Evolutionary conservation across 2,797 vertebrate species (phyloP), one percentile per base, ranked within the genome.

Genomic region (Falco peregrinus): DNA sequence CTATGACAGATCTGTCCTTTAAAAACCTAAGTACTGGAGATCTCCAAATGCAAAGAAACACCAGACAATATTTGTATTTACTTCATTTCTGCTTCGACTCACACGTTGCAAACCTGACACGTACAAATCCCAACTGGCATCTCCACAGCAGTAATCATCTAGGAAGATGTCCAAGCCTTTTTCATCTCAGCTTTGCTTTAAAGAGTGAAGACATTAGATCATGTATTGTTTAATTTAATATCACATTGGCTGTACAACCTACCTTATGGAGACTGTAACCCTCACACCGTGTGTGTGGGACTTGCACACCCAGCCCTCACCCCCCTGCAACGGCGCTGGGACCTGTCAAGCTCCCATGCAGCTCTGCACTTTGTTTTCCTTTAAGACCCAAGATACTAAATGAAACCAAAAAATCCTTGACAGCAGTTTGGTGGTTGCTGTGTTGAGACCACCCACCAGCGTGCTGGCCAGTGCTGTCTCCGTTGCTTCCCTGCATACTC

Each of bases 261-360:
- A 69, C 43, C 74, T 25, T 7, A 7, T 0, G 3, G 67, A 63
- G 47, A 39, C 1, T 2, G 0, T 47, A 75, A 9, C 35, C 56
- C 31, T 67, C 63, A 10, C 26, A 14, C 10, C 1, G 54, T 5
- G 33, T 11, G 73, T 14, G 69, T 5, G 56, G 68, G 68, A 45
- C 43, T 33, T 25, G 51, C 51, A 70, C 35, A 16, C 14, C 33
- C 7, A 10, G 12, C 48, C 21, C 37, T 33, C 47, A 28, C 11
- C 61, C 59, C 75, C 51, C 57, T 50, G 48, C 68, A 24, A 21
- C 0, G 60, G 14, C 33, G 64, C 31, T 8, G 13, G 60, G 17
- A 64, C 57, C 39, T n/a, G 28, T 28, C 60, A 13, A 9, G 2
- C 13, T 56, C 64, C 43, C 11, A 3, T 20, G 50, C 16, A 37